Evolutionary conservation across 1,140 invertebrate genomes (phyloP).

Genomic region (Nixonia krombeini): DNA sequence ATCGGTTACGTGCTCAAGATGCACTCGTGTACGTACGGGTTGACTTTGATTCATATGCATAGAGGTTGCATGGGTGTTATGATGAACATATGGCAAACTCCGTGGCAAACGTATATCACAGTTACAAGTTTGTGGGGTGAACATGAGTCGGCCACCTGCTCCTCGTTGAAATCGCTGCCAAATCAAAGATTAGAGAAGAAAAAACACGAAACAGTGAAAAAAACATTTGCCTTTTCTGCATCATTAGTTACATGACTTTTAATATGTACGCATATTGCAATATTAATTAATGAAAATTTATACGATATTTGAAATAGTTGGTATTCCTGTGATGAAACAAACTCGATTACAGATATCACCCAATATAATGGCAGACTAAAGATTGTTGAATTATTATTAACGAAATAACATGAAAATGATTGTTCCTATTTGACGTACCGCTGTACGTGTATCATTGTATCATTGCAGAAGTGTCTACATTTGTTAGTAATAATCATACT

Average conservation of each 20-base stretch:
- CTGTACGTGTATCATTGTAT: too few species aligned
- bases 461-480: too few species aligned
- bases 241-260: neutral
- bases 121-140: conserved; percentile 49
- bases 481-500: too few species aligned
- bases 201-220: conserved; percentile 8
- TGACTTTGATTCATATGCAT: conserved; percentile 40
- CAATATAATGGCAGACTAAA: too few species aligned
- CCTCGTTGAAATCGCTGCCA: conserved; percentile 39
- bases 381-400: too few species aligned
- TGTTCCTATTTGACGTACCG: too few species aligned
- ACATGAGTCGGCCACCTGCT: conserved; percentile 57
- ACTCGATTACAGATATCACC: too few species aligned
- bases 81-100: conserved; percentile 58
- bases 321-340: too few species aligned
- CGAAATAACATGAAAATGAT: too few species aligned
- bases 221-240: conserved; percentile 2
- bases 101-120: conserved; percentile 49
- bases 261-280: neutral
- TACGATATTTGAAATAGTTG: too few species aligned
- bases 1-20: conserved; percentile 51
- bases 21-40: conserved; percentile 34
- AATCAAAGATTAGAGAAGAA: conserved; percentile 38
- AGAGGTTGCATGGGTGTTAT: conserved; percentile 56
- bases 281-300: too few species aligned